Conservation (phyloP, 2,797 vertebrate genomes). For the Melanogrammus aeglefinus region DNA sequence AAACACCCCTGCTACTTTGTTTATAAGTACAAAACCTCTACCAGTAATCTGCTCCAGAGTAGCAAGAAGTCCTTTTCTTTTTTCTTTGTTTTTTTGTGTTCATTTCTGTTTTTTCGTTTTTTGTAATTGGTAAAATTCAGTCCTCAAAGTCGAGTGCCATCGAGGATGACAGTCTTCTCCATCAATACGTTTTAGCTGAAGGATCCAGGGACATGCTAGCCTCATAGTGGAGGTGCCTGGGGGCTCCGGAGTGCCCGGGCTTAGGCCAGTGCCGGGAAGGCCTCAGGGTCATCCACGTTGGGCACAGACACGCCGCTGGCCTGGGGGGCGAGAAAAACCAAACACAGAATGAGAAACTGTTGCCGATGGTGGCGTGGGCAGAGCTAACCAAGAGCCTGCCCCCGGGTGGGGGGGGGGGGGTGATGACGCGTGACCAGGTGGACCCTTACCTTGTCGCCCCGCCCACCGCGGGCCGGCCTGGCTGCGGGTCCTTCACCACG, state of each 20-base stretch:
- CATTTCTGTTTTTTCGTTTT: constrained; percentile 74
- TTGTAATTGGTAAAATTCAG: constrained; percentile 99
- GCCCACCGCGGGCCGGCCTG: constrained; percentile 82
- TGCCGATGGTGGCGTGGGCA: neutral
- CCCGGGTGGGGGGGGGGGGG: too few species aligned
- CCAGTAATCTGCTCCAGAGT: constrained; percentile 97
- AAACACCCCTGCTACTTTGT: constrained; percentile 99
- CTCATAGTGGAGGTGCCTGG: constrained; percentile 90
- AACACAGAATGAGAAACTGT: neutral
- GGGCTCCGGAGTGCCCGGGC: constrained; percentile 80
- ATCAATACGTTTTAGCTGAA: constrained; percentile 88
- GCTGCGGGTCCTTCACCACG: constrained; percentile 22
- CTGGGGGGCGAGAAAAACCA: constrained; percentile 61
- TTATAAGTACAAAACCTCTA: constrained; percentile 99
- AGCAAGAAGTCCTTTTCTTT: constrained; percentile 97
- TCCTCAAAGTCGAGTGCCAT: constrained; percentile 97
- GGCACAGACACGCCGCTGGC: constrained; percentile 86
- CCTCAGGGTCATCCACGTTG: constrained; percentile 98
- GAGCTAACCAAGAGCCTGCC: neutral
- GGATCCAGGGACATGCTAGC: constrained; percentile 99
- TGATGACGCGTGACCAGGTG: neutral
- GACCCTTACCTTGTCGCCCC: constrained; percentile 85
- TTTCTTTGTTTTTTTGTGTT: constrained; percentile 59
- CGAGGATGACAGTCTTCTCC: constrained; percentile 91
- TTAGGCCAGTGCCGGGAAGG: constrained; percentile 98